Conservation (phyloP, 2,888 invertebrate species). For the Chaitophorus viminalis region DNA sequence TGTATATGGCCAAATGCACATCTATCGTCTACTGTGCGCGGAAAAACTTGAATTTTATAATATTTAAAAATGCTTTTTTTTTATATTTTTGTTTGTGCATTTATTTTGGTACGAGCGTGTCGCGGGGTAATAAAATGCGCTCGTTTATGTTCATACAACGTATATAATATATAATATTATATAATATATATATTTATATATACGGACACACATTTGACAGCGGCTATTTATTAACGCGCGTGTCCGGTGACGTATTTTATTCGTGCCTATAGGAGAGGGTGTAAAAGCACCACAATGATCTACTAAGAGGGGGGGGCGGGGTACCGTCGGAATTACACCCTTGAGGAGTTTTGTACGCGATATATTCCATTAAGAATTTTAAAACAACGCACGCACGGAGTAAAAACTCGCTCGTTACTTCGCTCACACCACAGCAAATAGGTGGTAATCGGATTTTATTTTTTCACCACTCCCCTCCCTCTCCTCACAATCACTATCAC, state of each 20-base stretch:
- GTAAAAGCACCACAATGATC: conserved; percentile 14
- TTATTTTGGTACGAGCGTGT: conserved; percentile 31
- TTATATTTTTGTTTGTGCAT: background rate
- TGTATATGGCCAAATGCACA: background rate
- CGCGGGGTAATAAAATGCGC: conserved; percentile 32
- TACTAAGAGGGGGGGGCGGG: background rate
- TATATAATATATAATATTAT: too few relatives aligned
- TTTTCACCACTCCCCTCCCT: too few relatives aligned
- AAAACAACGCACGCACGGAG: conserved; percentile 9
- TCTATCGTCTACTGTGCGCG: background rate
- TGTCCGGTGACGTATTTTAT: background rate
- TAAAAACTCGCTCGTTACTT: conserved; percentile 6
- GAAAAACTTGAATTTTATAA: too few relatives aligned
- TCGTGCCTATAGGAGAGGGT: background rate
- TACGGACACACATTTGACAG: background rate
- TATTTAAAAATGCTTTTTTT: background rate
- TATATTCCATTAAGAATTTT: conserved; percentile 10
- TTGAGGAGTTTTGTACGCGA: conserved; percentile 27
- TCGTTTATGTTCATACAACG: background rate
- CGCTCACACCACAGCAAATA: background rate
- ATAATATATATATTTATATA: too few relatives aligned
- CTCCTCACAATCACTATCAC: too few relatives aligned
- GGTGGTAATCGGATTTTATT: background rate
- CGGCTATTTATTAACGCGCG: conserved; percentile 29
- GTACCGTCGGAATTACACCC: conserved; percentile 46